Conservation (phyloP, 2,797 vertebrate species). For the Xiphophorus birchmanni region DNA sequence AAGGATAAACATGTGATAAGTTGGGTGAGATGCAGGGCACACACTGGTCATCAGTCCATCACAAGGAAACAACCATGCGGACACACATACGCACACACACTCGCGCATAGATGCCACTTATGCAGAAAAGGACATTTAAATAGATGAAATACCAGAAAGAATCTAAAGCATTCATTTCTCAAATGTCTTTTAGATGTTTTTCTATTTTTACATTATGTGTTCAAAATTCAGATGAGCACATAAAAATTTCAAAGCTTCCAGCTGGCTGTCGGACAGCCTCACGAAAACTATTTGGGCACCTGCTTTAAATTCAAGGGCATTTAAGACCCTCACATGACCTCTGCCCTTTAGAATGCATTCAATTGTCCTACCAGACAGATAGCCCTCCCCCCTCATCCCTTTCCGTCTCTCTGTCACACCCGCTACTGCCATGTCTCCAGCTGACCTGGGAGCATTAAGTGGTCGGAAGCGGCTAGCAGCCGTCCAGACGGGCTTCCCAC, state of each 20-base stretch:
- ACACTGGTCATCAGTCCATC: background rate
- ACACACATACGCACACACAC: no score
- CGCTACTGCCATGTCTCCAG: slow-evolving; percentile 61
- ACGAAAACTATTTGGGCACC: slow-evolving; percentile 23
- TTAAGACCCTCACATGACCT: slow-evolving; percentile 51
- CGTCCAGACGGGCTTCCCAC: slow-evolving; percentile 64
- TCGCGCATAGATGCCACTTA: background rate
- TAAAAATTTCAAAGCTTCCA: slow-evolving; percentile 25
- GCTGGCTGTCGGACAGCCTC: slow-evolving; percentile 5
- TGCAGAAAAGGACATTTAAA: no score
- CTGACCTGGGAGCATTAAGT: slow-evolving; percentile 75
- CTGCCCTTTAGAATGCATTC: slow-evolving; percentile 38
- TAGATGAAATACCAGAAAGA: background rate
- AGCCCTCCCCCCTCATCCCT: slow-evolving; percentile 34
- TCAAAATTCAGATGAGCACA: slow-evolving; percentile 1
- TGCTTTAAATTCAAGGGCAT: slow-evolving; percentile 35
- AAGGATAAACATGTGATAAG: no score
- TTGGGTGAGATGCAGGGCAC: background rate
- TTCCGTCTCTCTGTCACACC: slow-evolving; percentile 30
- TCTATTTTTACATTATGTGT: background rate
- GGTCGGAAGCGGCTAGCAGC: slow-evolving; percentile 60
- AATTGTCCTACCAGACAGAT: slow-evolving; percentile 61
- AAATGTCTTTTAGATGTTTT: slow-evolving; percentile 1
- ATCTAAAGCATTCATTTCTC: no score
- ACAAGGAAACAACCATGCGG: background rate